Base-by-base conservation (phyloP, 2,113 vertebrate species). In the Campylorhamphus procurvoides region DNA sequence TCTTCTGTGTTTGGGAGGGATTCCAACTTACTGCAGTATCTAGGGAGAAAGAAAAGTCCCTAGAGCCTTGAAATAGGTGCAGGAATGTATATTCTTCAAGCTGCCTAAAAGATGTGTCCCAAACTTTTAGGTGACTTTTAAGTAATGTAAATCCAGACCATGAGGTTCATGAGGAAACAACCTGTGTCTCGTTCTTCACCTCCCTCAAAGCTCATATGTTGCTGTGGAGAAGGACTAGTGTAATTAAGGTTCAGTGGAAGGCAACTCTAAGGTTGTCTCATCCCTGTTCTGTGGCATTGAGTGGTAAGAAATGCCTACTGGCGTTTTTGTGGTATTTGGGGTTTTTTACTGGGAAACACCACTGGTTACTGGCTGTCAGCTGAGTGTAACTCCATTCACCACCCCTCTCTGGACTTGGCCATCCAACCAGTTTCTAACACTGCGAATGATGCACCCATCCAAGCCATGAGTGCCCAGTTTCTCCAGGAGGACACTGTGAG, bases 391-490 rank as follows among this genome's bases (percentile, higher is more conserved):
- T 67, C 15, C 15, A 14, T 67, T 67, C 28, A 50, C 27, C 23
- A 52, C 4, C 28, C 3, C 18, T 44, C 18, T 44, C 37, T 74
- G 52, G 27, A 37, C 23, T 8, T 0, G 0, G 18, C 23, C 47
- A 3, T 50, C 59, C 22, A 58, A 18, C 6, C 9, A 7, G 8
- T 52, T 52, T 59, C 44, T 39, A 52, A 59, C 28, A 18, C 27
- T 3, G 2, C 27, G 10, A 74, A 13, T 5, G 23, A 7, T 37
- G 33, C 23, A 19, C 12, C 12, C 18, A 15, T 23, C 12, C 22
- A 52, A 67, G 37, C 44, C 27, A 16, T 11, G 12, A 35, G 18
- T 44, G 64, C 33, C 17, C 18, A 44, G 37, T 50, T 58, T 58
- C 8, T 59, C 18, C 6, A 17, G 23, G 22, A 67, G 15, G 59